Evolutionary conservation across 2,113 vertebrate genomes (phyloP), one percentile per base, ranked within the genome.

Genomic region (Orcinus orca): DNA sequence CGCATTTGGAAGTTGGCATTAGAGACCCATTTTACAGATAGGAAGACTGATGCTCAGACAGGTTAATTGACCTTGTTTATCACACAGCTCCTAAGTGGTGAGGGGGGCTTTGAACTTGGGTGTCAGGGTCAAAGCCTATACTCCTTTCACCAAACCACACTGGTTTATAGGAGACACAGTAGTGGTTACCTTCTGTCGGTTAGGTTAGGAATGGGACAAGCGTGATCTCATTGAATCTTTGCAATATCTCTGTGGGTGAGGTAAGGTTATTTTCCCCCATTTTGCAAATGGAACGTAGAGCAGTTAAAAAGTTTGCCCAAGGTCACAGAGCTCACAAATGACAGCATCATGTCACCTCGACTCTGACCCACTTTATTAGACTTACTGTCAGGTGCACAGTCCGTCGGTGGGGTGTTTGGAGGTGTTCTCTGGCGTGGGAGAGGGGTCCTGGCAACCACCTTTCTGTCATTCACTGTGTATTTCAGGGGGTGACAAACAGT

Each of bases 361-460:
- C 29, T 20, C 53, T 9, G 25, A 88, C 6, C 53, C 50, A 53
- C 33, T 85, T 58, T 60, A 15, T 53, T 29, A 84, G 77, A 25
- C 47, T 53, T 18, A 13, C 36, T 14, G 20, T 44, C 81, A 74
- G 60, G 26, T 8, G 20, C 23, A 5, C 0, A 25, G 33, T 23
- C 36, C 31, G 1, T 2, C 2, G 9, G 33, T 4, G 0, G 3
- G 67, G 23, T 13, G 7, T 44, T 44, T 58, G 21, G 12, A 58
- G 29, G 53, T 44, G 6, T 55, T 41, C 47, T n/a, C 60, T 67
- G 74, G 20, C 33, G 5, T 67, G 47, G 25, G 65, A 31, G 5
- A 38, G 11, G 41, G 26, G 5, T 85, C 33, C 87, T 36, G n/a
- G 50, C 29, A 68, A 31, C 62, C 12, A 55, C 26, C 26, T 47